These are phyloP conservation scores for Heloderma charlesbogerti DNA, from an alignment of 2,113 vertebrate species.

Conservation along the genomic window DNA sequence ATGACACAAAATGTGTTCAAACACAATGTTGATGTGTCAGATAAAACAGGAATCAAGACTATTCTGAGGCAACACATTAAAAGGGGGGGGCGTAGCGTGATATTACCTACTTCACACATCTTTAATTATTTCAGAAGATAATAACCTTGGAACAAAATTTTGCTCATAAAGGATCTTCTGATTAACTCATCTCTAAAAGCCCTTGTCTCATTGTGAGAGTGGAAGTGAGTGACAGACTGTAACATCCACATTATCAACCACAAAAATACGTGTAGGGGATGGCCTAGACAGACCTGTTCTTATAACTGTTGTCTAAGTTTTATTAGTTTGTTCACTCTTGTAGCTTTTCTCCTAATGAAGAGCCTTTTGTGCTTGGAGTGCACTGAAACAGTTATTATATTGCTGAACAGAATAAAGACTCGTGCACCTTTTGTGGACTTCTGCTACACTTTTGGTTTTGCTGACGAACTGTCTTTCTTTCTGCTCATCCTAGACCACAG, in stretches of 20 bases:
- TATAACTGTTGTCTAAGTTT: not conserved
- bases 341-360: not conserved
- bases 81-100: not conserved
- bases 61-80: not conserved
- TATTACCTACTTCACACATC: not conserved
- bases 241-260: not conserved
- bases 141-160: not conserved
- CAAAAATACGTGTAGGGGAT: not conserved
- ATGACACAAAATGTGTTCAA: not conserved
- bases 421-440: not conserved
- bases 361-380: not conserved
- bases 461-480: not conserved
- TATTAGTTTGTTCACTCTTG: not conserved
- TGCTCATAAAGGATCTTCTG: not conserved
- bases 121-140: not conserved
- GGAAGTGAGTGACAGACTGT: not conserved
- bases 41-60: constrained; percentile 1
- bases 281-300: not conserved
- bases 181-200: not conserved
- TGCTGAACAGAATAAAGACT: not conserved
- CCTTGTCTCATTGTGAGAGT: not conserved
- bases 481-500: not conserved
- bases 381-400: not conserved
- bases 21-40: constrained; percentile 33
- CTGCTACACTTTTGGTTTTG: too few relatives aligned